Percentiles rank a stretch among this genome's conserved stretches.
Evolutionary conservation across 2,888 invertebrate genomes (phyloP).

Genomic region (Graphium colonna): DNA sequence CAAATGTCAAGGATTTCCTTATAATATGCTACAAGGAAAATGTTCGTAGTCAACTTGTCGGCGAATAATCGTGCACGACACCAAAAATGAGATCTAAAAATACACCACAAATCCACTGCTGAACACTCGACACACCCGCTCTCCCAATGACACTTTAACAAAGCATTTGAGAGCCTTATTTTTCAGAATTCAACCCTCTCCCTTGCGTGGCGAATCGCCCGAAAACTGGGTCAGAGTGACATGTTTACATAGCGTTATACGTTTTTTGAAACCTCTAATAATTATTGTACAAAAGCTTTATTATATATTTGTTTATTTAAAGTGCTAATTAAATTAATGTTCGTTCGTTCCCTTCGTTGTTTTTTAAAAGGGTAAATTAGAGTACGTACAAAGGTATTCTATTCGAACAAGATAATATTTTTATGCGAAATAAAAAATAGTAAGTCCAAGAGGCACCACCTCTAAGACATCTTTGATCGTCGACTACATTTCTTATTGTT

Average conservation of each 20-base stretch:
- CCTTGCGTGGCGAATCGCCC: slow-evolving; percentile 55
- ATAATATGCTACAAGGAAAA: background rate
- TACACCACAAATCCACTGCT: slow-evolving; percentile 16
- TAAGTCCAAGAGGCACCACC: too few species aligned
- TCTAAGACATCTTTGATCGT: too few species aligned
- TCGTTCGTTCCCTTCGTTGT: too few species aligned
- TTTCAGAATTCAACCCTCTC: slow-evolving; percentile 40
- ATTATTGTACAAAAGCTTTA: background rate
- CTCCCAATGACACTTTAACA: slow-evolving; percentile 22
- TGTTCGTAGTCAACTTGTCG: slow-evolving; percentile 10
- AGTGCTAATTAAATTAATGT: too few species aligned
- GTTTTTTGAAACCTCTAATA: background rate
- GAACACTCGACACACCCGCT: slow-evolving; percentile 17
- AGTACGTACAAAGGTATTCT: too few species aligned
- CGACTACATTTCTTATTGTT: too few species aligned
- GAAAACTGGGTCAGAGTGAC: slow-evolving; percentile 57
- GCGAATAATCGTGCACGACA: background rate
- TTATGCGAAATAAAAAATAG: too few species aligned
- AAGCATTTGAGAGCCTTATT: slow-evolving; percentile 41
- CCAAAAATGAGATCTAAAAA: slow-evolving; percentile 6
- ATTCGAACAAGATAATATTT: too few species aligned
- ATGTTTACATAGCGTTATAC: slow-evolving; percentile 23
- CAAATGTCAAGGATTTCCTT: background rate
- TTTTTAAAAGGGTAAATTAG: too few species aligned
- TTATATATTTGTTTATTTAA: too few species aligned